Conservation (phyloP, 2,113 vertebrate species). For the Rhinopithecus roxellana region DNA sequence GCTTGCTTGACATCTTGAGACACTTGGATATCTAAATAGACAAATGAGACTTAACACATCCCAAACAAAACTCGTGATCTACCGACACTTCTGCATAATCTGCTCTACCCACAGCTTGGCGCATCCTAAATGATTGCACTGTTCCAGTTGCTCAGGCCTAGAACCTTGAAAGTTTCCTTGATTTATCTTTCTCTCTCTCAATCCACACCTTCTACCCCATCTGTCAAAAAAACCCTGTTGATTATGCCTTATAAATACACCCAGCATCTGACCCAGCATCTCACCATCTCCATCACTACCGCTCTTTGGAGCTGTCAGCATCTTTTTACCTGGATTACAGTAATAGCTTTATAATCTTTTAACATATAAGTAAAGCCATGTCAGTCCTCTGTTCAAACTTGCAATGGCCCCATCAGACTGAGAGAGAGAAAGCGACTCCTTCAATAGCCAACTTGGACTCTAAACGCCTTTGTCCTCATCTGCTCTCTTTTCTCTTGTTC, state of each 20-base stretch:
- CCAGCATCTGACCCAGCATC: background rate
- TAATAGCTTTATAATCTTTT: background rate
- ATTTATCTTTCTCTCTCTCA: background rate
- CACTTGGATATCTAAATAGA: background rate
- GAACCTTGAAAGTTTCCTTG: background rate
- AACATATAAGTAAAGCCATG: background rate
- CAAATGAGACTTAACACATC: background rate
- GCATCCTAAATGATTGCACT: no score
- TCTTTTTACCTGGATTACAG: background rate
- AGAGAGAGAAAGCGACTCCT: background rate
- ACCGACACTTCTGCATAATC: accelerated
- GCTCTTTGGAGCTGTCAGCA: background rate
- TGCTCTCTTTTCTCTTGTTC: background rate
- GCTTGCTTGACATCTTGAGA: background rate
- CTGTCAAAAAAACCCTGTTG: background rate
- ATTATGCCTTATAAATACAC: background rate
- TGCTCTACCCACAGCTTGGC: accelerated
- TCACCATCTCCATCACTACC: background rate
- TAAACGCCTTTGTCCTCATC: background rate
- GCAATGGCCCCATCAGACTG: background rate
- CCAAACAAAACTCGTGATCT: background rate
- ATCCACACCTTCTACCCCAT: background rate
- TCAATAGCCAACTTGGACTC: background rate
- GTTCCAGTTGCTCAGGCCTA: background rate
- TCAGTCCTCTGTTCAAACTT: background rate